Evolutionary conservation across 2,113 vertebrate genomes (phyloP), one percentile per base, ranked within the genome.

Genomic region (Chaetodon trifascialis): DNA sequence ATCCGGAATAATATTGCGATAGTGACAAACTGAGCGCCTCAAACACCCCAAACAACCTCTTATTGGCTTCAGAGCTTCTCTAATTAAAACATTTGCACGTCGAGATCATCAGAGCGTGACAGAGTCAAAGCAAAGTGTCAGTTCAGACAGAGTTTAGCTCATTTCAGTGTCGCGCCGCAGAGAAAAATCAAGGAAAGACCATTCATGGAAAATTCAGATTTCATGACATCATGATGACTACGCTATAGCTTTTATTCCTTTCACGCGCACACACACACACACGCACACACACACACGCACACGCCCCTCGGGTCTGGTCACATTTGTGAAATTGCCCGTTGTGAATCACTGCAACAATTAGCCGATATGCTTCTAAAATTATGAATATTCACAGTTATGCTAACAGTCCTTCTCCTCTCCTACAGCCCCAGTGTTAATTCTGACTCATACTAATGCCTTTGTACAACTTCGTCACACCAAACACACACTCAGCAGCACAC

Each of bases 341-440:
- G 66, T 89, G 91, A 86, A 83, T 91, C 90, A 85, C 77, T 9
- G 58, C 79, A 76, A 34, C 75, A 86, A 69, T 84, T 56, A 54
- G 69, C 76, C 51, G 82, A 85, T 81, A 78, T 72, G 86, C 71
- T 87, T 91, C 88, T 91, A 89, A 88, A 86, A 84, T 90, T 82
- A 90, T 80, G 73, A 89, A 84, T 84, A 90, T 91, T 94, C 89
- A 93, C 92, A 91, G 91, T 91, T 93, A 91, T 91, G 90, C 67
- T 91, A 87, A 92, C 92, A 90, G 88, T 47, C 81, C 47, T n/a
- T 66, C 56, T 83, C 69, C 78, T 87, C 91, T 89, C 82, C 82
- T 82, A 55, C 83, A 76, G 83, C 62, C 62, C 78, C 77, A 91
- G 85, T 87, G 89, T 90, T 88, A 82, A 25, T 25, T 88, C 77